Base-by-base conservation (phyloP, 2,797 vertebrate species). In the Tarsius wallacei region DNA sequence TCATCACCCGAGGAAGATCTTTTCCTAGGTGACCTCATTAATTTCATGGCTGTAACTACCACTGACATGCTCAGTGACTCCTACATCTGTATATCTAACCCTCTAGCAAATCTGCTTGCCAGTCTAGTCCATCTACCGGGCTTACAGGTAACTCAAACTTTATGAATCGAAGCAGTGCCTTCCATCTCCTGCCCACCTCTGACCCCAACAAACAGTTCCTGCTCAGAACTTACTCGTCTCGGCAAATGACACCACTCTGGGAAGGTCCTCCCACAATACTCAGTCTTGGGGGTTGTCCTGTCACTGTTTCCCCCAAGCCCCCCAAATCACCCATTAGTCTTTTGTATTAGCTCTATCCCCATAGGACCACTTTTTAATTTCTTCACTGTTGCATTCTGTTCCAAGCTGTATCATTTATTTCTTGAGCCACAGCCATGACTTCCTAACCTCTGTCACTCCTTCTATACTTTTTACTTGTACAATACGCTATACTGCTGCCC, bases 121-220 rank as follows among this genome's bases (percentile, higher is more conserved):
- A 49, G 21, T 28, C 17, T n/a, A 16, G 1, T 53, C 17, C 4
- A 11, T 70, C n/a, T 81, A 6, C 15, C 42, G 4, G 11, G 16
- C 15, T 82, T 73, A 28, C 15, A 15, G 28, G 5, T 28, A 4
- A 28, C 14, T 84, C 9, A 36, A 26, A 68, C 7, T 42, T 47
- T 19, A 21, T 2, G 17, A 64, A 8, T 31, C 90, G 26, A 71
- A 87, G 19, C 17, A 47, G 73, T 28, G n/a, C 1, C 24, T 42
- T 33, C n/a, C 3, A 1, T 64, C 6, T 12, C 11, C 6, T 1
- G 6, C 0, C 2, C 1, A 2, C 2, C 12, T 5, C 12, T 42
- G 11, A 10, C 13, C 17, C 6, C 7, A 28, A 24, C 8, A 76
- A 70, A 24, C 36, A 73, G 19, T 47, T 63, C 6, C 74, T 28